Evolutionary conservation across 2,113 vertebrate species (phyloP).

Genomic region (Sinocyclocheilus anshuiensis): DNA sequence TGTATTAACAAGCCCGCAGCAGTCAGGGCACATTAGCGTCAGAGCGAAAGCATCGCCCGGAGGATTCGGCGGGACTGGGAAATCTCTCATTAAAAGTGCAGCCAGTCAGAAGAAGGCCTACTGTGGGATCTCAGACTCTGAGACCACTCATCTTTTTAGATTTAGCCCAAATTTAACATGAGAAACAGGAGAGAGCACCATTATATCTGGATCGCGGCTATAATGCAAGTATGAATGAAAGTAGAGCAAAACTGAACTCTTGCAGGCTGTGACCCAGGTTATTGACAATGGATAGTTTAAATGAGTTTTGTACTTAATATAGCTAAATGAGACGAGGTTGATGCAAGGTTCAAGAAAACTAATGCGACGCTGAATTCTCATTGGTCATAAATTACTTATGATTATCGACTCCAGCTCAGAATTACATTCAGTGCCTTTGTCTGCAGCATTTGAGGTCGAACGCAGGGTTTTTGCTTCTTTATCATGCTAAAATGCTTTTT

Average conservation of each 20-base stretch:
- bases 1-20: slow-evolving; percentile 69
- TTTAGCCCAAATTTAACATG: slow-evolving; percentile 13
- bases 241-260: not conserved
- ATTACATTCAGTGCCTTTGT: not conserved
- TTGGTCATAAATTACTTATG: slow-evolving; percentile 48
- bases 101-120: slow-evolving; percentile 52
- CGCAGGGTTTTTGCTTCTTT: not conserved
- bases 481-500: not conserved
- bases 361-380: not conserved
- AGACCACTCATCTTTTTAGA: slow-evolving; percentile 55
- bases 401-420: slow-evolving; percentile 21
- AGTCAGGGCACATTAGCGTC: slow-evolving; percentile 70
- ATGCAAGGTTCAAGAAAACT: not conserved
- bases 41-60: slow-evolving; percentile 57
- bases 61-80: slow-evolving; percentile 63
- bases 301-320: not conserved
- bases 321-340: not conserved
- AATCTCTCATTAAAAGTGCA: slow-evolving; percentile 75
- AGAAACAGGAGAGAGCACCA: not conserved
- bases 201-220: not conserved
- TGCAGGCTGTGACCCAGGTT: not conserved
- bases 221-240: not conserved
- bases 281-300: not conserved
- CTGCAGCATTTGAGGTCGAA: not conserved
- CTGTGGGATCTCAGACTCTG: slow-evolving; percentile 42